A percentile compares a stretch with the other conserved stretches of the same genome.
Conservation (phyloP, 2,888 invertebrate species). For the Agonum fuliginosum region DNA sequence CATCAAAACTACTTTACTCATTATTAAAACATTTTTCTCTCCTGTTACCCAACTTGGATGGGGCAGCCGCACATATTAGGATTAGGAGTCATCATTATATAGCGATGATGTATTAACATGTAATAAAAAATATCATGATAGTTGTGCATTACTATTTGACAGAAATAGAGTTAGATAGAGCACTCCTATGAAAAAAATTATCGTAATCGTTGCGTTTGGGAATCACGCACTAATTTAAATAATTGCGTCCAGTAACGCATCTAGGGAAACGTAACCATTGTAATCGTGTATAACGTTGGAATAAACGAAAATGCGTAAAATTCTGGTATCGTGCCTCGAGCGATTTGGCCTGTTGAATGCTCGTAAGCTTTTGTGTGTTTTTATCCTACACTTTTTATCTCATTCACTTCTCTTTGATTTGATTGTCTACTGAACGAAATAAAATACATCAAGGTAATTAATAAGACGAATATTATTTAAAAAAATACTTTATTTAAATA, state of each 20-base stretch:
- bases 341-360: conserved; percentile 55
- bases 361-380: conserved; percentile 45
- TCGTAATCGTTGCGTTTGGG: neutral
- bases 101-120: no score
- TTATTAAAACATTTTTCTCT: no score
- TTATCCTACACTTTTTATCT: conserved; percentile 51
- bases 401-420: conserved; percentile 48
- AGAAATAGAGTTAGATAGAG: no score
- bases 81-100: no score
- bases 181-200: no score
- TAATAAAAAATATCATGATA: no score
- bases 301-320: conserved; percentile 31
- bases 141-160: no score
- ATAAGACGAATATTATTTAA: neutral
- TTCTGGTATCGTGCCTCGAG: conserved; percentile 43
- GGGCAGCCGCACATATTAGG: no score
- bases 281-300: neutral
- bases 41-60: no score
- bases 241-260: conserved; percentile 11
- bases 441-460: conserved; percentile 23
- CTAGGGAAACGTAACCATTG: neutral
- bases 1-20: no score
- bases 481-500: no score
- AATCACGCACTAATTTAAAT: conserved; percentile 30
- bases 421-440: conserved; percentile 50